Percentiles rank a stretch among this genome's conserved stretches.
Conservation (phyloP, 2,888 invertebrate species). For the Helleia helle region DNA sequence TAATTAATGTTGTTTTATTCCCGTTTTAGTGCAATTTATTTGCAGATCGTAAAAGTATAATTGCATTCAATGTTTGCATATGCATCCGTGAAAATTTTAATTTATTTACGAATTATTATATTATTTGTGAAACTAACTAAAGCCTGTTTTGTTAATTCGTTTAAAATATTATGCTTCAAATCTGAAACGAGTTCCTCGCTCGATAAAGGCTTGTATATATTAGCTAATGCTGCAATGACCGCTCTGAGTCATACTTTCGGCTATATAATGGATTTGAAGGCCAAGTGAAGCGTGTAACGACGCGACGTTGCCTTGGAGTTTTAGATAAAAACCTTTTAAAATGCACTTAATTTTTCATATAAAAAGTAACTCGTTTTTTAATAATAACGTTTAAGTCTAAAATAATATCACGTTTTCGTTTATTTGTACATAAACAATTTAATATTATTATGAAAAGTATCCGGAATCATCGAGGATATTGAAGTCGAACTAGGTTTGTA, state of each 20-base stretch:
- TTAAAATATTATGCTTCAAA: background rate
- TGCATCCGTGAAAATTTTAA: background rate
- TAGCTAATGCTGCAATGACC: constrained; percentile 34
- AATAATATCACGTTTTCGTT: too few relatives aligned
- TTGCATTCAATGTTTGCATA: background rate
- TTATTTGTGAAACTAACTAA: background rate
- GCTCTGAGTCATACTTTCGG: constrained; percentile 48
- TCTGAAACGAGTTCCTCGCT: background rate
- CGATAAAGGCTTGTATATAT: constrained; percentile 1
- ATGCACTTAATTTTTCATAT: constrained; percentile 3
- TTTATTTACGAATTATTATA: background rate
- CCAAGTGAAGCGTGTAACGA: constrained; percentile 39
- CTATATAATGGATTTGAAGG: constrained; percentile 43
- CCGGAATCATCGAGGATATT: too few relatives aligned
- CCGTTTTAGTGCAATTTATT: constrained; percentile 1
- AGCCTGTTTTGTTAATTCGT: background rate
- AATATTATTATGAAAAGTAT: too few relatives aligned
- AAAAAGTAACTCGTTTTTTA: background rate
- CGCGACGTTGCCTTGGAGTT: constrained; percentile 32
- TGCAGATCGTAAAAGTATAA: background rate
- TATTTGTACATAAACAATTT: too few relatives aligned
- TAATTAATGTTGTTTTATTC: constrained; percentile 8
- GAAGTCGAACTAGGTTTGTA: too few relatives aligned
- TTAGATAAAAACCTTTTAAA: background rate
- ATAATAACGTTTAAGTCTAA: too few relatives aligned